phyloP scores from a whole-genome alignment of 1,140 invertebrate species.

The Magallana angulata region DNA sequence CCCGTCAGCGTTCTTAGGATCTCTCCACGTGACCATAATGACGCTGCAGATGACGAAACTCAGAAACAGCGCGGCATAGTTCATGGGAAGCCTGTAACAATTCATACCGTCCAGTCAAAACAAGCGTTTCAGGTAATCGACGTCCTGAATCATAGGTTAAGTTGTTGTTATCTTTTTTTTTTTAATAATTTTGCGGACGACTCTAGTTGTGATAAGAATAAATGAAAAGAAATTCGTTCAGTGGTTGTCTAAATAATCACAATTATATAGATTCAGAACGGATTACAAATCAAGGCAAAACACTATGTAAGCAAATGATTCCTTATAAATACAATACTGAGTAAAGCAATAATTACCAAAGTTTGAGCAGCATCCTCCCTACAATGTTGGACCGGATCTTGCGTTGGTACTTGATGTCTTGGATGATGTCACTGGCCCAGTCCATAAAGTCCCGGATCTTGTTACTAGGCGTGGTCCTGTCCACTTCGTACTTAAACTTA shows the following conservation, averaged over 20 bases:
- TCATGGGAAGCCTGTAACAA: constrained; percentile 66
- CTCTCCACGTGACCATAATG: constrained; percentile 66
- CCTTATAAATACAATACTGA: too few species aligned
- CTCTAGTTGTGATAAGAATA: too few species aligned
- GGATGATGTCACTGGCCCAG: constrained; percentile 76
- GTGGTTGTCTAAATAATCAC: too few species aligned
- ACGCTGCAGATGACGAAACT: constrained; percentile 64
- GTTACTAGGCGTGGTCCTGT: constrained; percentile 74
- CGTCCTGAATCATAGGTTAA: too few species aligned
- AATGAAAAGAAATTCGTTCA: too few species aligned
- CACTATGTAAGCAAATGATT: too few species aligned
- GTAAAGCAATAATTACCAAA: constrained; percentile 58
- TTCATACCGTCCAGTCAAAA: too few species aligned
- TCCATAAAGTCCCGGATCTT: constrained; percentile 77
- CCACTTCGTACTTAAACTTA: constrained; percentile 77
- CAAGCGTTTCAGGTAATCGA: too few species aligned
- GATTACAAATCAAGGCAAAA: too few species aligned
- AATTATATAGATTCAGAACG: too few species aligned
- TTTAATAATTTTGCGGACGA: too few species aligned
- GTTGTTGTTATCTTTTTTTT: too few species aligned
- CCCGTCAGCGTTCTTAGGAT: constrained; percentile 38
- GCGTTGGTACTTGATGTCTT: constrained; percentile 75
- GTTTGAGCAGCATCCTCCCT: constrained; percentile 67
- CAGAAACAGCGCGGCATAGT: constrained; percentile 66
- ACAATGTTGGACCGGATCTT: constrained; percentile 68